phyloP scores from a whole-genome alignment of 1,140 invertebrate genomes.

The Octopus sinensis region DNA sequence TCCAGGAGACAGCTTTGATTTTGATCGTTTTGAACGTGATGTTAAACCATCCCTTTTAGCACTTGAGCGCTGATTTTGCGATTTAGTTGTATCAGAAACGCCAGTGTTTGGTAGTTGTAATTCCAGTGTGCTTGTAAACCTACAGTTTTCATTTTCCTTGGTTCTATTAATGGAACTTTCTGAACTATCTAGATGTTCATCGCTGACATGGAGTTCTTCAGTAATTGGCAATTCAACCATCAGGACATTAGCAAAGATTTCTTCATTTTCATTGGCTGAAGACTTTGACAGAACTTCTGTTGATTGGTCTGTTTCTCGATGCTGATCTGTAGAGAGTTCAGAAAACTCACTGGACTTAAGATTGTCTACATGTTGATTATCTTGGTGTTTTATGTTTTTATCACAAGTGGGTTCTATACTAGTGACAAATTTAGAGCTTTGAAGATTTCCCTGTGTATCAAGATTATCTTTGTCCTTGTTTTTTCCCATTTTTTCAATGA shows the following conservation, averaged over 20 bases:
- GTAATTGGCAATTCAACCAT: not conserved
- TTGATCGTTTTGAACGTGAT: not conserved
- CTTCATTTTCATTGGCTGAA: not conserved
- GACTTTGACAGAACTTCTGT: not conserved
- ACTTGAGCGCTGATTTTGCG: not conserved
- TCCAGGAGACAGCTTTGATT: not conserved
- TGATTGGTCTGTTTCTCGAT: not conserved
- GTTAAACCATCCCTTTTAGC: not conserved
- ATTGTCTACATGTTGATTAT: not conserved
- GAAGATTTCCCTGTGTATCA: not conserved
- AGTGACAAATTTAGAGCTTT: not conserved
- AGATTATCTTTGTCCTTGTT: not conserved
- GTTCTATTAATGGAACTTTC: not conserved
- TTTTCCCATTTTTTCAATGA: not conserved
- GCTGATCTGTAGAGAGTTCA: not conserved
- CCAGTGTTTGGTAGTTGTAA: not conserved
- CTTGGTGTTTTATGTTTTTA: too few relatives aligned
- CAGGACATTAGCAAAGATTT: conserved; percentile 13
- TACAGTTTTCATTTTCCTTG: not conserved
- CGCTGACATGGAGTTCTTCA: not conserved
- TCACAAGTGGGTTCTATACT: not conserved
- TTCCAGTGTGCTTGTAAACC: not conserved
- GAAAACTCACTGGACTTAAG: too few relatives aligned
- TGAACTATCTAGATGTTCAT: not conserved
- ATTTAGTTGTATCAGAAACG: not conserved